These are phyloP conservation scores for Butorides virescens DNA, from an alignment of 2,113 vertebrate species.

Conservation along the genomic window DNA sequence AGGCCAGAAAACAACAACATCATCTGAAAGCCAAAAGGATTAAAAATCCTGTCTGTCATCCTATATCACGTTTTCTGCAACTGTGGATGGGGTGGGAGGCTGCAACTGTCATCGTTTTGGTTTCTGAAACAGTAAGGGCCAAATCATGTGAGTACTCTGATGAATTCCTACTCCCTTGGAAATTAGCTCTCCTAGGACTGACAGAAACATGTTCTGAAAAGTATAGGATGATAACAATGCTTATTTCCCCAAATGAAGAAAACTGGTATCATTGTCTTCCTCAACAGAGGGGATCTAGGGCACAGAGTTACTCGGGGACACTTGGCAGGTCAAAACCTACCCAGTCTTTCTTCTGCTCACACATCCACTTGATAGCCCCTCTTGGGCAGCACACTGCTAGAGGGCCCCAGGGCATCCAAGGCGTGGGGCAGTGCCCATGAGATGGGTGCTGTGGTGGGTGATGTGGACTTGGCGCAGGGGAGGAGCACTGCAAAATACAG, in stretches of 20 bases:
- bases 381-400: not conserved
- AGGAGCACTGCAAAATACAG: not conserved
- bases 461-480: not conserved
- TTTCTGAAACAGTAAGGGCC: constrained; percentile 16
- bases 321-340: not conserved
- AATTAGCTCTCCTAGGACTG: not conserved
- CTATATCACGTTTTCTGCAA: not conserved
- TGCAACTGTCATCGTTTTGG: not conserved
- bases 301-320: not conserved
- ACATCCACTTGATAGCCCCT: not conserved
- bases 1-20: not conserved
- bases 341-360: not conserved
- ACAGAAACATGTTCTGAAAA: not conserved
- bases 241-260: not conserved
- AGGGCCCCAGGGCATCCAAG: no score
- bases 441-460: not conserved
- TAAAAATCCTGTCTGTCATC: not conserved
- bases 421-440: not conserved
- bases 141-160: constrained; percentile 5
- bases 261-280: not conserved
- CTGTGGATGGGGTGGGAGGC: constrained; percentile 5
- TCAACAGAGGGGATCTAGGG: not conserved
- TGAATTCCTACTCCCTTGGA: not conserved
- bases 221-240: not conserved
- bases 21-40: not conserved